Percentiles rank a stretch among this genome's conserved stretches.
Evolutionary conservation across 2,113 vertebrate genomes (phyloP).

Genomic region (Ceyx margarethae): DNA sequence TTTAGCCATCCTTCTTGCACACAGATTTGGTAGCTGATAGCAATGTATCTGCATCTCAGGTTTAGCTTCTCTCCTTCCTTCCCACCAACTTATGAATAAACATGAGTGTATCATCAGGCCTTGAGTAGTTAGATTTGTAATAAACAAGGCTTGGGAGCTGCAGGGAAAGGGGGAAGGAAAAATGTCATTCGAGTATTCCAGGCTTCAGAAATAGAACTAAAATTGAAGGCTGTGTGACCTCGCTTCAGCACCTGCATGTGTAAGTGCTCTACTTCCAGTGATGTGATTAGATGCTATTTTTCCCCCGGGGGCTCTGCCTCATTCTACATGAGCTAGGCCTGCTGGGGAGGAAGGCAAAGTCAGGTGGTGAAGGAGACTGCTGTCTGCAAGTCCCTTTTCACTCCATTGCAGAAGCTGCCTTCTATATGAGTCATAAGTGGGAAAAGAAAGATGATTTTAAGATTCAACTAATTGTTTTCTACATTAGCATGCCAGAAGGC

Average conservation of each 20-base stretch:
- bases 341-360: slow-evolving; percentile 20
- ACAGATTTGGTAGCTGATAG: not conserved
- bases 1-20: not conserved
- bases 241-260: not conserved
- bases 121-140: not conserved
- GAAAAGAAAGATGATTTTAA: not conserved
- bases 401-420: slow-evolving; percentile 12
- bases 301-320: slow-evolving; percentile 23
- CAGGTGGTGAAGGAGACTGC: not conserved
- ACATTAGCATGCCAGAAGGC: not conserved
- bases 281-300: slow-evolving; percentile 52
- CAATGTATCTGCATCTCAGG: not conserved
- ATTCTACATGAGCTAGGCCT: not conserved
- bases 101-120: not conserved
- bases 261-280: not conserved
- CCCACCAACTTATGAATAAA: slow-evolving; percentile 30
- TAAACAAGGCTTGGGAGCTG: slow-evolving; percentile 25
- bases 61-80: not conserved
- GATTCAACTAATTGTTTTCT: not conserved
- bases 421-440: slow-evolving; percentile 25
- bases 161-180: slow-evolving; percentile 11
- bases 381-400: not conserved
- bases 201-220: slow-evolving; percentile 48
- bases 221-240: slow-evolving; percentile 40
- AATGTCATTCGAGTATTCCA: slow-evolving; percentile 27